Percentiles rank a stretch among this genome's conserved stretches.
phyloP scores from a whole-genome alignment of 2,888 invertebrate genomes.

The Drosophila setosimentum region DNA sequence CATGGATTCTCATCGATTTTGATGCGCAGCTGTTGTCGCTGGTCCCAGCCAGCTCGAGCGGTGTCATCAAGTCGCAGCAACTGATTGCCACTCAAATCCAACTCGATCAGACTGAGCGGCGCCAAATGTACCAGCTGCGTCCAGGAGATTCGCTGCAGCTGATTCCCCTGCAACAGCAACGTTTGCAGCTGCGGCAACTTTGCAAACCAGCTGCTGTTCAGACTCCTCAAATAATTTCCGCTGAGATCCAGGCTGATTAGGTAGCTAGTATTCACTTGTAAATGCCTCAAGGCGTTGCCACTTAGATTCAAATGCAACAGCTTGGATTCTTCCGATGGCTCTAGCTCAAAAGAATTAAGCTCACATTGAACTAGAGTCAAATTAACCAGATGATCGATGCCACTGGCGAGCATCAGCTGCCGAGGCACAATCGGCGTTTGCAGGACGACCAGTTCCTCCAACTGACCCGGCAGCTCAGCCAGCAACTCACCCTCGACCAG shows the following conservation, averaged over 20 bases:
- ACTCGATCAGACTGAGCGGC: slow-evolving; percentile 26
- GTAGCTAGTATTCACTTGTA: slow-evolving; percentile 19
- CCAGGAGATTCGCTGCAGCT: slow-evolving; percentile 62
- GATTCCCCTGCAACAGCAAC: slow-evolving; percentile 69
- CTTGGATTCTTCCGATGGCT: slow-evolving; percentile 35
- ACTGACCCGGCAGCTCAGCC: slow-evolving; percentile 61
- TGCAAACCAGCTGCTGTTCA: slow-evolving; percentile 68
- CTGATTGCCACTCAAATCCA: slow-evolving; percentile 72
- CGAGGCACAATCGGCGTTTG: slow-evolving; percentile 60
- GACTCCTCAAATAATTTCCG: slow-evolving; percentile 65
- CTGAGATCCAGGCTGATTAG: slow-evolving; percentile 80
- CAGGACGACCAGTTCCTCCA: slow-evolving; percentile 61
- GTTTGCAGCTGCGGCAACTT: slow-evolving; percentile 58
- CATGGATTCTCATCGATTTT: slow-evolving; percentile 82
- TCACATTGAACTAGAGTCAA: slow-evolving; percentile 70
- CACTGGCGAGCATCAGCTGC: slow-evolving; percentile 32
- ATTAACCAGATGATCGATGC: slow-evolving; percentile 53
- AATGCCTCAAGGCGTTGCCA: slow-evolving; percentile 67
- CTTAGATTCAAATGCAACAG: slow-evolving; percentile 75
- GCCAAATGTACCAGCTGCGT: slow-evolving; percentile 46
- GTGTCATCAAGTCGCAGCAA: slow-evolving; percentile 56
- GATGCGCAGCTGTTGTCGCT: slow-evolving; percentile 60
- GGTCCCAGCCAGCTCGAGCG: slow-evolving; percentile 27
- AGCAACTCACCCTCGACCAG: slow-evolving; percentile 59
- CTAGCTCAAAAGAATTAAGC: slow-evolving; percentile 56